Percentiles rank a stretch among this genome's conserved stretches.
Evolutionary conservation across 2,888 invertebrate species (phyloP).

Genomic region (Drosophila percnosoma): DNA sequence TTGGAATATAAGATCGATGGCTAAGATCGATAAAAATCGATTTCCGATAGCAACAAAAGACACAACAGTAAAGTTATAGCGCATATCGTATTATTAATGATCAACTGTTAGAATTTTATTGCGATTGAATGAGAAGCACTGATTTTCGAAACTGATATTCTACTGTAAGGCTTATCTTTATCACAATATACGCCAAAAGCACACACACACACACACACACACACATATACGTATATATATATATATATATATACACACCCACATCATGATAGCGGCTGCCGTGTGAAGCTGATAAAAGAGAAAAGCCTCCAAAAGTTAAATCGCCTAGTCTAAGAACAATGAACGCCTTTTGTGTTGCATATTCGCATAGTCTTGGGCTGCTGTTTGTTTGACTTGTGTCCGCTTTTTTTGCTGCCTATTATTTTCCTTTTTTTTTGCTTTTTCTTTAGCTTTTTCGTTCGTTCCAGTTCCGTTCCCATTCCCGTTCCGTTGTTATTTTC

Average conservation of each 20-base stretch:
- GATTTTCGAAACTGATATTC: neutral
- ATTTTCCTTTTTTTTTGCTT: neutral
- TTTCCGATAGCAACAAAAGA: neutral
- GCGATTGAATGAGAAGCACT: neutral
- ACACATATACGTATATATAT: neutral
- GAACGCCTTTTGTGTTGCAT: slow-evolving; percentile 33
- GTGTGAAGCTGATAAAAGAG: slow-evolving; percentile 7
- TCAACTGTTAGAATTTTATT: neutral
- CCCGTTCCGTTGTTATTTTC: slow-evolving; percentile 8
- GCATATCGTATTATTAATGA: neutral
- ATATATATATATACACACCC: neutral
- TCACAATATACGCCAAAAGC: neutral
- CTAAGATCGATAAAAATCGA: neutral
- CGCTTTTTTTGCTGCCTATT: neutral
- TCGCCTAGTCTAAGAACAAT: slow-evolving; percentile 27
- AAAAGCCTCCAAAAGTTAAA: slow-evolving; percentile 10
- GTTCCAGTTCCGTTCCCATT: slow-evolving; percentile 1
- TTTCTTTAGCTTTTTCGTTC: neutral
- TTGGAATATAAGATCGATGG: neutral
- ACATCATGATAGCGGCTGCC: neutral
- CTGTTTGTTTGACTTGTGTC: slow-evolving; percentile 39
- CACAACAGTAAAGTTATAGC: neutral
- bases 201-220: neutral
- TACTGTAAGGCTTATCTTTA: neutral
- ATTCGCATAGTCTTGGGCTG: slow-evolving; percentile 42